Conservation (phyloP, 2,888 invertebrate genomes). For the Pardosa pseudoannulata region DNA sequence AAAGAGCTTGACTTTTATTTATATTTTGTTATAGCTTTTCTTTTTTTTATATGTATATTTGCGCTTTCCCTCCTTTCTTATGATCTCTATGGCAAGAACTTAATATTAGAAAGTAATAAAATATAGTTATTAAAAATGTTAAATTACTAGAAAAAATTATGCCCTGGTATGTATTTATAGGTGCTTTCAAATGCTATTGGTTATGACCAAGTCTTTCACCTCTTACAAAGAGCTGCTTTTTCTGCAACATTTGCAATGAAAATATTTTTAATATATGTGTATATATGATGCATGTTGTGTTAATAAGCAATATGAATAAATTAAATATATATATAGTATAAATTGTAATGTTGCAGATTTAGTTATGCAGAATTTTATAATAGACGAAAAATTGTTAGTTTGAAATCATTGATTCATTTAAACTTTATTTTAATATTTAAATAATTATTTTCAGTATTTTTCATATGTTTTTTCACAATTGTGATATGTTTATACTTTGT, state of each 20-base stretch:
- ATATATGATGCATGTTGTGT: conserved; percentile 6
- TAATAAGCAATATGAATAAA: conserved; percentile 11
- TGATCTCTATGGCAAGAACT: conserved; percentile 26
- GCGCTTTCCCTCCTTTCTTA: conserved; percentile 37
- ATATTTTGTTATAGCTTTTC: conserved; percentile 63
- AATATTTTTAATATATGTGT: conserved; percentile 17
- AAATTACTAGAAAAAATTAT: conserved; percentile 29
- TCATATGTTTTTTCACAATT: no score
- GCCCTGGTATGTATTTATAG: conserved; percentile 45
- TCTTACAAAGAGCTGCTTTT: not conserved
- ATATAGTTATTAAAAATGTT: conserved; percentile 13
- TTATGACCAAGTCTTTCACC: conserved; percentile 64
- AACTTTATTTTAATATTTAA: no score
- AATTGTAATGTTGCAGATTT: conserved; percentile 17
- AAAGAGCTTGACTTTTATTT: conserved; percentile 68
- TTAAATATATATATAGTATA: conserved; percentile 3
- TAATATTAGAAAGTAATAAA: conserved; percentile 12
- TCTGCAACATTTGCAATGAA: conserved; percentile 15
- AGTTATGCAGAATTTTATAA: not conserved
- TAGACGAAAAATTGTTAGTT: no score
- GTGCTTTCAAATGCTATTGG: conserved; percentile 69
- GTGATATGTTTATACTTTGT: no score
- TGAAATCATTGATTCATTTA: no score
- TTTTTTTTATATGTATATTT: conserved; percentile 13
- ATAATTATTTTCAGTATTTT: no score